Evolutionary conservation across 2,113 vertebrate species (phyloP).

Genomic region (Azemiops feae): DNA sequence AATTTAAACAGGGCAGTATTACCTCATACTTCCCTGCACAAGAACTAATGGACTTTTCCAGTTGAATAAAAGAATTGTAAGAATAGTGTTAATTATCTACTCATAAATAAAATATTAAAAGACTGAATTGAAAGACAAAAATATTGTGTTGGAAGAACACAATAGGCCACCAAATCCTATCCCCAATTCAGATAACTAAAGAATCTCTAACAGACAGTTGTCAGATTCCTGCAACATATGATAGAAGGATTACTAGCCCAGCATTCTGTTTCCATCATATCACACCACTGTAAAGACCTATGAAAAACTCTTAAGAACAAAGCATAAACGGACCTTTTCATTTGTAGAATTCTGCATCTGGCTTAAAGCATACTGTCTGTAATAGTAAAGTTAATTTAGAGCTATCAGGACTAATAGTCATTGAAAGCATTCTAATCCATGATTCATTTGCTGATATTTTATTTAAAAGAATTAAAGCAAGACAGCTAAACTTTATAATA

Average conservation of each 20-base stretch:
- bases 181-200: neutral
- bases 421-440: neutral
- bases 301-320: neutral
- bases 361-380: neutral
- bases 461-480: neutral
- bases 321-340: neutral
- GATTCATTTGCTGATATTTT: neutral
- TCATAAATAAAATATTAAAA: neutral
- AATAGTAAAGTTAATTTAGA: neutral
- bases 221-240: neutral
- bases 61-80: constrained; percentile 39
- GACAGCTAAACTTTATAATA: neutral
- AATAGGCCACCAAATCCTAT: neutral
- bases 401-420: too few species aligned
- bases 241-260: neutral
- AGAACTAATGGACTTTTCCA: constrained; percentile 58
- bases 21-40: constrained; percentile 67
- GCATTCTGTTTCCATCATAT: neutral
- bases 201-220: neutral
- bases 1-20: constrained; percentile 76
- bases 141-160: neutral
- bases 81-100: constrained; percentile 4
- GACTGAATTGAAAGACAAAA: neutral
- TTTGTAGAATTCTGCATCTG: neutral
- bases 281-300: neutral